Base-by-base conservation (phyloP, 2,797 vertebrate genomes). In the Poecilia wingei region DNA sequence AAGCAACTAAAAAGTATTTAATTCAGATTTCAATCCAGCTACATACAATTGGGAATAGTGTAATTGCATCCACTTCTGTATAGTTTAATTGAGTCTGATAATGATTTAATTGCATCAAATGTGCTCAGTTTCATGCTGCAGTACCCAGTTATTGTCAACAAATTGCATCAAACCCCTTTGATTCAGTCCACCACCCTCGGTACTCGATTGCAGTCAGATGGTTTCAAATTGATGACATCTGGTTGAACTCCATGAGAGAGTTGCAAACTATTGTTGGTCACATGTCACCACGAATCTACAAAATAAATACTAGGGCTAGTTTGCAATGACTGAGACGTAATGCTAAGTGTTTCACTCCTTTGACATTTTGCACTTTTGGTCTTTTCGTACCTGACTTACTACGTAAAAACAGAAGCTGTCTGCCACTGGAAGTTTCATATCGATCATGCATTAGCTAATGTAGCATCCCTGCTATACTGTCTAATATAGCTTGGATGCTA, bases 201-300 rank as follows among this genome's bases (percentile, higher is more conserved):
- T n/a, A 69, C 20, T 8, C 4, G 4, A 69, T 69, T 69, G 22
- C 39, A 43, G 39, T 43, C 66, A 69, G 66, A 69, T 69, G 66
- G 39, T 69, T n/a, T 4, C 39, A 69, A 69, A 69, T 69, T 43
- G 39, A 69, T 69, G 39, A 31, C 66, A 69, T 69, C 66, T 69
- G 66, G 66, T 25, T 69, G 39, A 43, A 43, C 66, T 13, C 0
- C 66, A 69, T 69, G 66, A 69, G 66, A 69, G 64, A 25, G 64
- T 10, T 39, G 18, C 61, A 39, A 6, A 16, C 66, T 14, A 12
- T 69, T 69, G 66, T 43, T 43, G 66, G 20, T 68, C 66, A 68
- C 36, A 36, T 64, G 39, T 68, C 39, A 68, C 20, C 22, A 12
- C 22, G 20, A 69, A 43, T 69, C 66, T 43, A 43, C 20, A 69